These are phyloP conservation scores for Stegophylla sp. DNA, from an alignment of 2,888 invertebrate genomes.

Conservation along the genomic window DNA sequence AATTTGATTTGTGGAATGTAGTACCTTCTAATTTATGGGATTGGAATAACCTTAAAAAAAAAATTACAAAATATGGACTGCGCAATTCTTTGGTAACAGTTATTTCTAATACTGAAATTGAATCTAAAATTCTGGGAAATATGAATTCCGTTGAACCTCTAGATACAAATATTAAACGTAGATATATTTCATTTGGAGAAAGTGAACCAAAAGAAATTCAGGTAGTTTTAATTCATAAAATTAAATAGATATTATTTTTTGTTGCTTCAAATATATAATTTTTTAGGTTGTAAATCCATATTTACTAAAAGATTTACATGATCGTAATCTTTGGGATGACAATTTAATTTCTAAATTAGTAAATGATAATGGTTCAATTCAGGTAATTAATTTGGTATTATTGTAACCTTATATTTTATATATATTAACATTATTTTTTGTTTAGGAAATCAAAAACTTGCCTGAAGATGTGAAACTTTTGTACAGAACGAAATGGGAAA, in stretches of 20 bases:
- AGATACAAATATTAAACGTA: conserved; percentile 94
- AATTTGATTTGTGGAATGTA: conserved; percentile 97
- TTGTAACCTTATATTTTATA: neutral
- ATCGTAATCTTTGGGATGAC: conserved; percentile 89
- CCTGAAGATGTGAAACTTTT: conserved; percentile 84
- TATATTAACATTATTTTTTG: conserved; percentile 26
- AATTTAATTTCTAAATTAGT: conserved; percentile 94
- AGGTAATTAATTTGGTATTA: conserved; percentile 68
- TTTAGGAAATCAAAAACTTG: conserved; percentile 79
- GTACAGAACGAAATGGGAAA: conserved; percentile 98
- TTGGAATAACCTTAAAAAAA: conserved; percentile 83
- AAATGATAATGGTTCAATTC: conserved; percentile 89
- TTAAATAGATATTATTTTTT: conserved; percentile 56
- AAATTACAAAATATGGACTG: conserved; percentile 86
- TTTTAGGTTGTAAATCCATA: conserved; percentile 92
- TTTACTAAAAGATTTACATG: conserved; percentile 88
- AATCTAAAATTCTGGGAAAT: conserved; percentile 97
- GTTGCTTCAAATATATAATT: neutral
- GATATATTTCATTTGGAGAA: conserved; percentile 89
- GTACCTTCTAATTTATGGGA: conserved; percentile 86
- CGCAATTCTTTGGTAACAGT: conserved; percentile 92
- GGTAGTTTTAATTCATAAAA: neutral
- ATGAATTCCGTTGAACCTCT: conserved; percentile 98
- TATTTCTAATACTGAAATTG: conserved; percentile 98
- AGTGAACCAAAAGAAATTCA: conserved; percentile 67